Conservation (phyloP, 2,888 invertebrate species). For the Mythimna albipuncta region DNA sequence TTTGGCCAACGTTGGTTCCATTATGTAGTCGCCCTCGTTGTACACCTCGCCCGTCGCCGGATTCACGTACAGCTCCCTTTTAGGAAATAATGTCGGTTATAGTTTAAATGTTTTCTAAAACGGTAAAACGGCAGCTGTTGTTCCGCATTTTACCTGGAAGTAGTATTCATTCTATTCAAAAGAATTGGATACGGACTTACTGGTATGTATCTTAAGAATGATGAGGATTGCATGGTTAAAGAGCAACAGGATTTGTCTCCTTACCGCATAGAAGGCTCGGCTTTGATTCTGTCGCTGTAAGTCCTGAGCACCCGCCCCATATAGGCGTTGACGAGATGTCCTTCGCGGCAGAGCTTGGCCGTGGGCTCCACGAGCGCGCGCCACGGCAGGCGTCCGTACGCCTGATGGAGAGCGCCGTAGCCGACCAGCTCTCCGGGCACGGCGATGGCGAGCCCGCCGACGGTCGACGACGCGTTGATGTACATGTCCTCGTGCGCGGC, state of each 20-base stretch:
- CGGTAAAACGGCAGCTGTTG: neutral
- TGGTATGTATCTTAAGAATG: neutral
- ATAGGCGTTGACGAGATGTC: slow-evolving; percentile 93
- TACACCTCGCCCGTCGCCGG: slow-evolving; percentile 91
- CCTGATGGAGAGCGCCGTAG: slow-evolving; percentile 94
- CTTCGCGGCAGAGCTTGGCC: slow-evolving; percentile 93
- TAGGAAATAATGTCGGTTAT: slow-evolving; percentile 1
- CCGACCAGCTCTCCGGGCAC: slow-evolving; percentile 98
- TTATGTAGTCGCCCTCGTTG: slow-evolving; percentile 92
- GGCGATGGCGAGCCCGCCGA: slow-evolving; percentile 94
- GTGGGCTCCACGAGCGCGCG: slow-evolving; percentile 94
- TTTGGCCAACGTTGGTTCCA: slow-evolving; percentile 91
- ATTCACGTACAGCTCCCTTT: slow-evolving; percentile 91
- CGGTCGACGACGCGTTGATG: slow-evolving; percentile 84
- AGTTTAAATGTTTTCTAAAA: neutral
- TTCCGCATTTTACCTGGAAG: neutral
- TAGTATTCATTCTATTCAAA: neutral
- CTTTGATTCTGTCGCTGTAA: slow-evolving; percentile 88
- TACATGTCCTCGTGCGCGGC: slow-evolving; percentile 93
- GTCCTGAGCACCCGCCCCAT: slow-evolving; percentile 90
- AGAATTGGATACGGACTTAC: neutral
- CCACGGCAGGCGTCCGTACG: slow-evolving; percentile 95
- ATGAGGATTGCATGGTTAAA: neutral
- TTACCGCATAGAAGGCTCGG: slow-evolving; percentile 91
- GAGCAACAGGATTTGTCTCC: neutral